Evolutionary conservation across 2,888 invertebrate genomes (phyloP), one percentile per base, ranked within the genome.

Genomic region (Rhamnusium bicolor): DNA sequence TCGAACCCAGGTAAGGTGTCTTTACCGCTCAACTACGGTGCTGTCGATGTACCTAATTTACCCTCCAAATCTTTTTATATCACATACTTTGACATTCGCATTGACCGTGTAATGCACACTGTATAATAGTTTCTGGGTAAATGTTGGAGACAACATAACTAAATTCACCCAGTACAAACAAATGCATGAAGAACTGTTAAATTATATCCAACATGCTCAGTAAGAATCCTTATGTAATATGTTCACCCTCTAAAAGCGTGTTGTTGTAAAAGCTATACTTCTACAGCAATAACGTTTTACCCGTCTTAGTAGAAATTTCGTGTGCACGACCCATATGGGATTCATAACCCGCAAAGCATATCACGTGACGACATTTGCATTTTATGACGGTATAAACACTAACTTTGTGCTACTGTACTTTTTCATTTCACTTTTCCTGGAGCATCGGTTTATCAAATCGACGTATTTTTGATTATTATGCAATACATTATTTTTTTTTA

Each of bases 361-460:
- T 62, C 62, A 62, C 46, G 62, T 47, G 62, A 5, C 24, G 24
- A 21, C 47, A 18, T 62, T 62, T 62, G 32, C 62, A 62, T 62
- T 62, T 62, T 47, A 62, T 21, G 46, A n/a, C 62, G 12, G 24
- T 47, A 62, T 62, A 62, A 62, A 18, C 62, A 62, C 47, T 62
- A 62, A 62, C 47, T 46, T 32, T 21, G 61, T 61, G 62, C 18
- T 47, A 46, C 58, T 32, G 27, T 62, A 62, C 21, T 62, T 62
- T 62, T 62, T 62, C 62, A 62, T 62, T 62, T 62, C 21, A 62
- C 47, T 46, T 61, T 19, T 29, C 21, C 18, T 40, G 47, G 10
- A 2, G 18, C 40, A 16, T 16, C 40, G 40, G 40, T 61, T 61
- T 61, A 61, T 61, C 16, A 40, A 61, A 61, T 61, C 32, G 61